phyloP scores from a whole-genome alignment of 2,888 invertebrate genomes.

The Diaphora mendica region DNA sequence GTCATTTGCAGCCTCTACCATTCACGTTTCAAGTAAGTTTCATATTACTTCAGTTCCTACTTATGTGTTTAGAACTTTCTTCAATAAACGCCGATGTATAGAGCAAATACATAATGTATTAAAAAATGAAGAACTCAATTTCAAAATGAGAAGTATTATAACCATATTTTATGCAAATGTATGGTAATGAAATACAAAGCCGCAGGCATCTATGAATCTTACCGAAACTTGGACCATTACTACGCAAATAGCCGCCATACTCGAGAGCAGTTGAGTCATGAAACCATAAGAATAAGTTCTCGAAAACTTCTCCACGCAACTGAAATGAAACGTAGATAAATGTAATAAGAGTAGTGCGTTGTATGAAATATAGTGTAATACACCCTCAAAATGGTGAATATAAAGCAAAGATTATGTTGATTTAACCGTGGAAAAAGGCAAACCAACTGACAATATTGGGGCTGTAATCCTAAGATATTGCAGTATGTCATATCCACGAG shows the following conservation, averaged over 20 bases:
- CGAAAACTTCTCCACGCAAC: conserved; percentile 79
- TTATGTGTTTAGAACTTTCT: conserved; percentile 34
- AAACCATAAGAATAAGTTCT: conserved; percentile 80
- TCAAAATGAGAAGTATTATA: conserved; percentile 10
- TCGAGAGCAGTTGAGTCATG: conserved; percentile 82
- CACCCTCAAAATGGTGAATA: conserved; percentile 61
- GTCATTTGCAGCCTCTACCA: conserved; percentile 44
- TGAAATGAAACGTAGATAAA: conserved; percentile 57
- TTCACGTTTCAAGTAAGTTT: conserved; percentile 43
- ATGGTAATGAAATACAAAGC: conserved; percentile 40
- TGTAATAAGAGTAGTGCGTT: conserved; percentile 30
- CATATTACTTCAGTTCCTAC: conserved; percentile 37
- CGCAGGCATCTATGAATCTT: conserved; percentile 51
- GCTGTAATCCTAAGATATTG: conserved; percentile 82
- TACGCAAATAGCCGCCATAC: conserved; percentile 82
- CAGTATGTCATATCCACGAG: conserved; percentile 69
- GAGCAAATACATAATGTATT: background rate
- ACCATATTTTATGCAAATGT: conserved; percentile 39
- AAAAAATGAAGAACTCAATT: conserved; percentile 16
- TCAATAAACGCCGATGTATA: conserved; percentile 15
- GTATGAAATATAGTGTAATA: conserved; percentile 56
- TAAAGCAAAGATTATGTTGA: conserved; percentile 76
- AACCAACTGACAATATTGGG: conserved; percentile 76
- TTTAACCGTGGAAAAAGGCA: conserved; percentile 71
- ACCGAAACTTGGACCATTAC: conserved; percentile 85